Conservation (phyloP, 1,140 invertebrate genomes). For the Lethocerus indicus region DNA sequence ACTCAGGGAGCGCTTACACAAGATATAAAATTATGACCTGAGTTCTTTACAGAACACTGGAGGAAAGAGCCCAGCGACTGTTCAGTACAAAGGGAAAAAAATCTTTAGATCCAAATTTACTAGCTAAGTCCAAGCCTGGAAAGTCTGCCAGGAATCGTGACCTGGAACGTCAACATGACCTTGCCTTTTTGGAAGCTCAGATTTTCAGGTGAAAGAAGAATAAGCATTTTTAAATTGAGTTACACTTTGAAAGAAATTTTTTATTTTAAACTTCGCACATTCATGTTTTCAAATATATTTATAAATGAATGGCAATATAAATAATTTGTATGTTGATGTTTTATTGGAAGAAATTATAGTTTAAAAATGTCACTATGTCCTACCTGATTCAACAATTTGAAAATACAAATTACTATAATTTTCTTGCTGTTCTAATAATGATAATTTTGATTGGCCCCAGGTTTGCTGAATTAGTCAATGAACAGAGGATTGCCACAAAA, state of each 20-base stretch:
- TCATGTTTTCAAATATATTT: not conserved
- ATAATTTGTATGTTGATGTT: too few species aligned
- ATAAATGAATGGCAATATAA: too few species aligned
- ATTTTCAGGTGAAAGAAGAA: conserved; percentile 58
- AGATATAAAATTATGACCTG: not conserved
- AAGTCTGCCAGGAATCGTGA: conserved; percentile 48
- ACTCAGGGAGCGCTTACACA: not conserved
- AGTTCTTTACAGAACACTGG: conserved; percentile 50
- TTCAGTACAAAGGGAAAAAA: conserved; percentile 92
- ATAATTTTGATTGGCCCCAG: conserved; percentile 26
- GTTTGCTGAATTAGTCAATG: conserved; percentile 62
- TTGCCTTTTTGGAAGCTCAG: conserved; percentile 74
- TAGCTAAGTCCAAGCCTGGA: conserved; percentile 66
- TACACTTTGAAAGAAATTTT: too few species aligned
- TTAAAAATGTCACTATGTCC: too few species aligned
- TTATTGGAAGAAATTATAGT: too few species aligned
- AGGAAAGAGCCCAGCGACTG: conserved; percentile 89
- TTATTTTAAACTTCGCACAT: too few species aligned
- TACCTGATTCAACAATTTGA: not conserved
- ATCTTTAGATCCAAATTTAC: conserved; percentile 71
- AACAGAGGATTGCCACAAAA: conserved; percentile 77
- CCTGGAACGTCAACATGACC: conserved; percentile 58
- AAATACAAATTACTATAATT: not conserved
- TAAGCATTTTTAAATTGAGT: not conserved
- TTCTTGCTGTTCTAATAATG: not conserved